Evolutionary conservation across 2,888 invertebrate species (phyloP).

Genomic region (Oscheius sp.): DNA sequence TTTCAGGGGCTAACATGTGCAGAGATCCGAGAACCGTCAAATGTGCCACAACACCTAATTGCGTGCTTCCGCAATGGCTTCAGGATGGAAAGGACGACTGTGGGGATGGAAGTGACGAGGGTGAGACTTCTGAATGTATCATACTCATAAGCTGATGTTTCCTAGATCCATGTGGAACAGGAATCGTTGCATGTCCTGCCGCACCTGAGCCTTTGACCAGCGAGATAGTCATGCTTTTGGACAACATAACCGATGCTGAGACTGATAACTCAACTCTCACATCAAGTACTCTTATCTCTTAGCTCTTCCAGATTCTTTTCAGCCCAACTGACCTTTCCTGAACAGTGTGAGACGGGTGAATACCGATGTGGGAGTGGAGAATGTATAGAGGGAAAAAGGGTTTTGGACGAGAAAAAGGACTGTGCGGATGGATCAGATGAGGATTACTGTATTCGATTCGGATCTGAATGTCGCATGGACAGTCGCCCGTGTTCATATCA

Average conservation of each 20-base stretch:
- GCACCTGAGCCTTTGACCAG: neutral
- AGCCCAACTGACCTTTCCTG: constrained; percentile 28
- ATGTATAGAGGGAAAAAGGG: constrained; percentile 48
- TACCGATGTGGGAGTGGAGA: constrained; percentile 60
- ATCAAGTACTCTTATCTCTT: neutral
- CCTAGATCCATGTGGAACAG: constrained; percentile 28
- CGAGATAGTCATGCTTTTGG: neutral
- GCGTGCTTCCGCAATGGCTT: constrained; percentile 65
- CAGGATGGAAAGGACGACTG: constrained; percentile 68
- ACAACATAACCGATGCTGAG: constrained; percentile 7
- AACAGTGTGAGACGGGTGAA: constrained; percentile 51
- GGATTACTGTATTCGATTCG: constrained; percentile 40
- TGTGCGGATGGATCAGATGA: constrained; percentile 58
- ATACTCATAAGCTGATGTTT: neutral
- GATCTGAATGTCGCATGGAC: constrained; percentile 33
- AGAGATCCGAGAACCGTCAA: constrained; percentile 50
- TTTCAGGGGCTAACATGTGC: constrained; percentile 56
- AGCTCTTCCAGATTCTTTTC: neutral
- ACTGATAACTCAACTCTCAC: neutral
- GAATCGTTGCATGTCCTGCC: constrained; percentile 11
- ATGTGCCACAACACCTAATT: constrained; percentile 62
- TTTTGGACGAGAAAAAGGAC: constrained; percentile 59
- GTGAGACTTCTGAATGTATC: constrained; percentile 18
- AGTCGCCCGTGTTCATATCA: constrained; percentile 56
- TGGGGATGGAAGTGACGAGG: constrained; percentile 67